A percentile compares a stretch with the other conserved stretches of the same genome.
phyloP scores from a whole-genome alignment of 2,113 vertebrate species.

The Corythaeola cristata region DNA sequence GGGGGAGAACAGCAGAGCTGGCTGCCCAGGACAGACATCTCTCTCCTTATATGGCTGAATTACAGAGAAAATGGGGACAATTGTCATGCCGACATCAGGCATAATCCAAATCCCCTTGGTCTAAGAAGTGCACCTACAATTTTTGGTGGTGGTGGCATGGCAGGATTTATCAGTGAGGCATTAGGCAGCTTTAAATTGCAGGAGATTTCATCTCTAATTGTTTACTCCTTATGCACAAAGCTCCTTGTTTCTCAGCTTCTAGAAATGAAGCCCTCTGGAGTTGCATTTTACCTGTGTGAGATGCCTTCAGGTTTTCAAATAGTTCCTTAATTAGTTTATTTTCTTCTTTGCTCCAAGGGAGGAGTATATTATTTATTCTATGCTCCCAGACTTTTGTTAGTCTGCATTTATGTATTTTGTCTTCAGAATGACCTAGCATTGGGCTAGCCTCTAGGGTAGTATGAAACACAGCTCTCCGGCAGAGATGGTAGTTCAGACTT shows the following conservation, averaged over 20 bases:
- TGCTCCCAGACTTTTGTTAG: not conserved
- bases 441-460: not conserved
- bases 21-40: not conserved
- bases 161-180: not conserved
- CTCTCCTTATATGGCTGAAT: not conserved
- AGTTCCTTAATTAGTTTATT: conserved; percentile 42
- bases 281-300: not conserved
- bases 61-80: not conserved
- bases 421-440: not conserved
- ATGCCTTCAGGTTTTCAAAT: conserved; percentile 15
- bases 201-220: not conserved
- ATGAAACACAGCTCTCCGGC: not conserved
- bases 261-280: not conserved
- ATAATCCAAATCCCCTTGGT: not conserved
- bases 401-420: conserved; percentile 39
- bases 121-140: not conserved
- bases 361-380: not conserved
- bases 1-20: not conserved
- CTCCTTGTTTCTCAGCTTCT: not conserved
- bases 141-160: not conserved
- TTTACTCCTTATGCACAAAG: not conserved
- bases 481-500: not conserved
- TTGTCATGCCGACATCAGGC: not conserved
- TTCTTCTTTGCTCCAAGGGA: not conserved
- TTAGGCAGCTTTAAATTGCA: not conserved